These are phyloP conservation scores for Botia kubotai DNA, from an alignment of 2,797 vertebrate species.

Conservation along the genomic window DNA sequence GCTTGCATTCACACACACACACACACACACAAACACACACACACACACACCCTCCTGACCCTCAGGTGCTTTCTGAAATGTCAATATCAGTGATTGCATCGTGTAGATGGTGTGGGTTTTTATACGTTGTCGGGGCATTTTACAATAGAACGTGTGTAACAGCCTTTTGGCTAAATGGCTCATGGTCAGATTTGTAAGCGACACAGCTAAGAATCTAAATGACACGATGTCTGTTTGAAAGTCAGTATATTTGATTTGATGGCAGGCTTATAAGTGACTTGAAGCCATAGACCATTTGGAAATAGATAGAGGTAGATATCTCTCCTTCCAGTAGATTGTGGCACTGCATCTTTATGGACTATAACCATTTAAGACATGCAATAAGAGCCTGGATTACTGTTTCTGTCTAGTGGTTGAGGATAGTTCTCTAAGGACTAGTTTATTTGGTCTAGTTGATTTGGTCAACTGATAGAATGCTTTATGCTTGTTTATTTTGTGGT, in stretches of 20 bases:
- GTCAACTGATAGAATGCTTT: slow-evolving; percentile 7
- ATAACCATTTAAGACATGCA: slow-evolving; percentile 21
- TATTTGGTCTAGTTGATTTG: slow-evolving; percentile 12
- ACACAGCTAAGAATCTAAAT: slow-evolving; percentile 53
- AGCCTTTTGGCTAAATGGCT: slow-evolving; percentile 44
- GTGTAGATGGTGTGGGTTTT: slow-evolving; percentile 23
- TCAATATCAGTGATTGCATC: slow-evolving; percentile 36
- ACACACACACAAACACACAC: no score
- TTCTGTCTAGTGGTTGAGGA: background rate
- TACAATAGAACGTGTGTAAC: slow-evolving; percentile 20
- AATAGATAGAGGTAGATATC: slow-evolving; percentile 7
- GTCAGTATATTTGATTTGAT: slow-evolving; percentile 53
- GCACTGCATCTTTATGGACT: background rate
- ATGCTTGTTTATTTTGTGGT: slow-evolving; percentile 1
- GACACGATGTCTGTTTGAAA: slow-evolving; percentile 42
- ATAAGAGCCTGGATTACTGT: slow-evolving; percentile 5
- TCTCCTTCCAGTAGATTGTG: background rate
- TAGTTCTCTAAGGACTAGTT: slow-evolving; percentile 16
- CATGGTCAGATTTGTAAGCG: slow-evolving; percentile 30
- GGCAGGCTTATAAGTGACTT: slow-evolving; percentile 15
- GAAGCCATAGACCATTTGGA: background rate
- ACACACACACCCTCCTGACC: background rate
- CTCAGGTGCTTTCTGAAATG: slow-evolving; percentile 39
- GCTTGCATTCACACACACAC: no score
- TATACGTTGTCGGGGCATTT: slow-evolving; percentile 38